Evolutionary conservation across 2,888 invertebrate genomes (phyloP), one percentile per base, ranked within the genome.

Genomic region (Leptopilina drosophilae): DNA sequence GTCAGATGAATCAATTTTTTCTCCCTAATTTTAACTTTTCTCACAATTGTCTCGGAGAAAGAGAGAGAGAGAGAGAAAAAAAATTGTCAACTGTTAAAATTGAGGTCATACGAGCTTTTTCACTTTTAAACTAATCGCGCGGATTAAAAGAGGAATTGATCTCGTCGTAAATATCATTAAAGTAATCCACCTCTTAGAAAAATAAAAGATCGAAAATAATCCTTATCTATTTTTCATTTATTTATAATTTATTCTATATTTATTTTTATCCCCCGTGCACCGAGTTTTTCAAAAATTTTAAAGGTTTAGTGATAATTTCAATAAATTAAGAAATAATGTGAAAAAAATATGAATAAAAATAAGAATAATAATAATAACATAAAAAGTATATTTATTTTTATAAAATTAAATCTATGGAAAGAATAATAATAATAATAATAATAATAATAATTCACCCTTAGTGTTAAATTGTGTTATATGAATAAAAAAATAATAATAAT

Each of bases 71-170:
- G 20, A 20, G 20, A 20, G 20, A 20, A 12, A 20, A 9, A 46
- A 46, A 42, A 8, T 42, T 8, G 42, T 8, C 46, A 11, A 49
- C 67, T 46, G 49, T 46, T 26, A 69, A 69, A 26, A 69, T 69
- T 69, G 49, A 69, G 69, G 69, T 49, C 69, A 53, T 11, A 49
- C 12, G 42, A 42, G 49, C 53, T 49, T 69, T 59, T 69, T 53
- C 49, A 53, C 69, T 26, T 53, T 69, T 69, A 53, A 20, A 69
- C 69, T 69, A 20, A 49, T 66, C 69, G 20, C 20, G 14, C 26
- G 46, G 67, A 53, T 53, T 69, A 26, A 67, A 69, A 49, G 7
- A 49, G 7, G 15, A 8, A 53, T 53, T 69, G 20, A 53, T 53
- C 14, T 5, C 46, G 53, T 26, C 53, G 20, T 69, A 53, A 69